Conservation (phyloP, 2,797 vertebrate genomes). For the Clarias laeviceps region DNA sequence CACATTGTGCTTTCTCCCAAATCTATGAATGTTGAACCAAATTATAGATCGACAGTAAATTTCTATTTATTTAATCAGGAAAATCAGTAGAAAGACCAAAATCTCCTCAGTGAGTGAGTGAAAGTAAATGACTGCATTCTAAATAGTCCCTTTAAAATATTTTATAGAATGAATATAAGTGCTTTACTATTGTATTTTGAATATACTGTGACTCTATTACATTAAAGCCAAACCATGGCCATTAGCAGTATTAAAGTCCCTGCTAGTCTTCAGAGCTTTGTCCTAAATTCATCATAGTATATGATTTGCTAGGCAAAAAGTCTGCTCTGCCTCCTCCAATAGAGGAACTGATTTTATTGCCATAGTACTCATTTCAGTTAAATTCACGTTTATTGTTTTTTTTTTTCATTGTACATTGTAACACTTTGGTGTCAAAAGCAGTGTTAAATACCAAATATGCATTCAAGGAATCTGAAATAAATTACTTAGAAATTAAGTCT, state of each 20-base stretch:
- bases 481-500: background rate
- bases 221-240: background rate
- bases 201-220: background rate
- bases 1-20: background rate
- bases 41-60: background rate
- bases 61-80: background rate
- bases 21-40: background rate
- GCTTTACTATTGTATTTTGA: background rate
- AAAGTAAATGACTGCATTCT: background rate
- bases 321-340: background rate
- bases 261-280: background rate
- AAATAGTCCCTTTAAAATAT: background rate
- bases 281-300: background rate
- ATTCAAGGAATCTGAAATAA: background rate
- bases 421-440: background rate
- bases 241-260: background rate
- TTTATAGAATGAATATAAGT: background rate
- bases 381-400: background rate
- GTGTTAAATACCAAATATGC: background rate
- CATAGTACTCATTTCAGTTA: background rate
- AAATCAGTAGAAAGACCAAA: background rate
- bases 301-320: background rate
- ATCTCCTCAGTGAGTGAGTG: too few species aligned
- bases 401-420: background rate
- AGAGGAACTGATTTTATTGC: background rate